phyloP scores from a whole-genome alignment of 2,888 invertebrate species.

The Allygus modestus region DNA sequence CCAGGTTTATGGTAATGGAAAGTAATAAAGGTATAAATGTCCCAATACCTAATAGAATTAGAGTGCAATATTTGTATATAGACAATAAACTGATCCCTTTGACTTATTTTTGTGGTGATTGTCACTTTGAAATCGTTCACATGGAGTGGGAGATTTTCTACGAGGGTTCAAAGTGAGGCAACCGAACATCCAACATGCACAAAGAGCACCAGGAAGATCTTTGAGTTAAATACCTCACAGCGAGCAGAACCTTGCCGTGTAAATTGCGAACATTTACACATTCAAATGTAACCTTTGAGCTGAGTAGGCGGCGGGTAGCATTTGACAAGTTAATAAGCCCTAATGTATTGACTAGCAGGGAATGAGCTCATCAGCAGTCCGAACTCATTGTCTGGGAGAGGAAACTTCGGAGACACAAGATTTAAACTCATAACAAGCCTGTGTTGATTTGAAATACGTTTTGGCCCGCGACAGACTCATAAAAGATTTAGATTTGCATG shows the following conservation, averaged over 20 bases:
- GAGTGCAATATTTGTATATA: too few relatives aligned
- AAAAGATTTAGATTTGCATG: background rate
- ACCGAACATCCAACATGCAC: background rate
- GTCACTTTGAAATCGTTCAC: too few relatives aligned
- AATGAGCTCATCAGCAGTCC: background rate
- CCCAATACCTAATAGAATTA: too few relatives aligned
- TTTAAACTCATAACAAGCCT: background rate
- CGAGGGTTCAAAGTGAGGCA: too few relatives aligned
- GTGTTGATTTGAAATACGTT: background rate
- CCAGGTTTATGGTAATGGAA: too few relatives aligned
- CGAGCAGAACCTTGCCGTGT: background rate
- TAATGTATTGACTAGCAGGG: constrained; percentile 40
- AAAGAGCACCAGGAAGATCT: background rate
- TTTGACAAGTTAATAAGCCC: constrained; percentile 56
- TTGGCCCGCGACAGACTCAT: background rate
- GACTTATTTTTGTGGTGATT: too few relatives aligned
- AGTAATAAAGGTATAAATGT: too few relatives aligned
- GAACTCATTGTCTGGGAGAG: background rate
- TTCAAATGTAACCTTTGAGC: constrained; percentile 24
- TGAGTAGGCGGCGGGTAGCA: constrained; percentile 4
- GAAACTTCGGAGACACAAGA: background rate
- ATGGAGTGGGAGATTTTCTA: too few relatives aligned
- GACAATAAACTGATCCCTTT: too few relatives aligned
- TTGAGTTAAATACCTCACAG: background rate
- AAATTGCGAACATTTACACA: constrained; percentile 31